Conservation (phyloP, 2,888 invertebrate genomes). For the Chymomyza procnemis region DNA sequence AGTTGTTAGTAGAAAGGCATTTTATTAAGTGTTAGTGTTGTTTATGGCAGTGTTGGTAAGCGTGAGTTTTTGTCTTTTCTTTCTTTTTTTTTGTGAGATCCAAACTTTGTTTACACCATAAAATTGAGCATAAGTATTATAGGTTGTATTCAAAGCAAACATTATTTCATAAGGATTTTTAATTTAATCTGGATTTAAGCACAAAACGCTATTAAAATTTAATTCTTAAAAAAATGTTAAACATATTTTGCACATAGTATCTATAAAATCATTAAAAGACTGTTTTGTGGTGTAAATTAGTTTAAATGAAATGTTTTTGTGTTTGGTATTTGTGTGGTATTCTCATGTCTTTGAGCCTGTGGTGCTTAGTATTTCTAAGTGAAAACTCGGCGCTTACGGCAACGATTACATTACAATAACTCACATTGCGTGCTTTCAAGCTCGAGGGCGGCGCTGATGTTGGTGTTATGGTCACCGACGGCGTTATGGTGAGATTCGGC, state of each 20-base stretch:
- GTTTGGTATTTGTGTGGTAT: conserved; percentile 1
- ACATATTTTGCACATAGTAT: too few relatives aligned
- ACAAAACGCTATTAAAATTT: too few relatives aligned
- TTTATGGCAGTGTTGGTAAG: conserved; percentile 57
- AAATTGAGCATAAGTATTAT: too few relatives aligned
- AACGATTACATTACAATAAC: conserved; percentile 79
- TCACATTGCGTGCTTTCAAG: conserved; percentile 79
- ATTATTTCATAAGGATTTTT: too few relatives aligned
- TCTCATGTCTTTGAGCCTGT: neutral
- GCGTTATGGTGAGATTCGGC: conserved; percentile 81
- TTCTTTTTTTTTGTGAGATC: neutral
- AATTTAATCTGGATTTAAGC: too few relatives aligned
- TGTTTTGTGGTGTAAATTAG: neutral
- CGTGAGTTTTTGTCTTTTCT: conserved; percentile 47
- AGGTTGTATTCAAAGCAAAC: too few relatives aligned
- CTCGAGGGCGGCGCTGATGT: conserved; percentile 84
- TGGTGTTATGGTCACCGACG: conserved; percentile 87
- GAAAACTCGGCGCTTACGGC: conserved; percentile 76
- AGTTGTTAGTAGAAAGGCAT: conserved; percentile 21
- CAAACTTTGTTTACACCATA: neutral
- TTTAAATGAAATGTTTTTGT: conserved; percentile 27
- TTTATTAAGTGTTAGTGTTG: conserved; percentile 29
- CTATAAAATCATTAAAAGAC: too few relatives aligned
- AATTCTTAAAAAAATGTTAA: too few relatives aligned
- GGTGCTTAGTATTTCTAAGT: conserved; percentile 19